Conservation (phyloP, 2,797 vertebrate genomes). For the Neosalanx taihuensis region DNA sequence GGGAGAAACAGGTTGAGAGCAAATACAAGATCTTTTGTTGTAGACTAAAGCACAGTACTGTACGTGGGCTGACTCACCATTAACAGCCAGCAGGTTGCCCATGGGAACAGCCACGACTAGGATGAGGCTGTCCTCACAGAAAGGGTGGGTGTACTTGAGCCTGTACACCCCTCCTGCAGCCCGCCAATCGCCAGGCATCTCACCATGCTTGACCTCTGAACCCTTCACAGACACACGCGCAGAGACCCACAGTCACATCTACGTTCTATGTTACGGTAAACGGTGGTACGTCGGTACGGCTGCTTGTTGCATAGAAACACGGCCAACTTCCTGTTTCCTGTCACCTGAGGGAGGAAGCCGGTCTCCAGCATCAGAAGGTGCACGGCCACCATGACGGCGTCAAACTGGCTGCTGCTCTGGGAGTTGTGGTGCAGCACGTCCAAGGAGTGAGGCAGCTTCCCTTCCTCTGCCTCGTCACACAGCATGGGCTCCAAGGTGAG, state of each 20-base stretch:
- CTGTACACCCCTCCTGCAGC: constrained; percentile 75
- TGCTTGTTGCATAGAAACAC: neutral
- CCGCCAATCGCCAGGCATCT: constrained; percentile 88
- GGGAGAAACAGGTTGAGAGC: neutral
- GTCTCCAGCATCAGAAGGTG: constrained; percentile 92
- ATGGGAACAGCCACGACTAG: constrained; percentile 80
- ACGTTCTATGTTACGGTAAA: neutral
- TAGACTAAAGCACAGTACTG: neutral
- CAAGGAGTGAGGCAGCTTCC: constrained; percentile 84
- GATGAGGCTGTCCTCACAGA: constrained; percentile 79
- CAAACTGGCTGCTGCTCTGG: constrained; percentile 63
- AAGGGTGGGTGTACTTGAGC: constrained; percentile 84
- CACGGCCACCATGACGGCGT: constrained; percentile 80
- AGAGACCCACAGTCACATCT: neutral
- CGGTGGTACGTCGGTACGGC: too few species aligned
- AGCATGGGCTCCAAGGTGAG: constrained; percentile 85
- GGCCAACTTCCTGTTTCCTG: neutral
- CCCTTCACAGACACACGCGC: constrained; percentile 61
- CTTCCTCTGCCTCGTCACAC: constrained; percentile 82
- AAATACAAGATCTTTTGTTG: neutral
- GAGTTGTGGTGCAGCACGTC: constrained; percentile 82
- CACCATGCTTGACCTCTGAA: constrained; percentile 62
- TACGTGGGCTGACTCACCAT: constrained; percentile 69
- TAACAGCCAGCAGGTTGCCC: constrained; percentile 80
- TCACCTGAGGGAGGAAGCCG: constrained; percentile 84